Base-by-base conservation (phyloP, 1,140 invertebrate species). In the Bombus cullumanus region DNA sequence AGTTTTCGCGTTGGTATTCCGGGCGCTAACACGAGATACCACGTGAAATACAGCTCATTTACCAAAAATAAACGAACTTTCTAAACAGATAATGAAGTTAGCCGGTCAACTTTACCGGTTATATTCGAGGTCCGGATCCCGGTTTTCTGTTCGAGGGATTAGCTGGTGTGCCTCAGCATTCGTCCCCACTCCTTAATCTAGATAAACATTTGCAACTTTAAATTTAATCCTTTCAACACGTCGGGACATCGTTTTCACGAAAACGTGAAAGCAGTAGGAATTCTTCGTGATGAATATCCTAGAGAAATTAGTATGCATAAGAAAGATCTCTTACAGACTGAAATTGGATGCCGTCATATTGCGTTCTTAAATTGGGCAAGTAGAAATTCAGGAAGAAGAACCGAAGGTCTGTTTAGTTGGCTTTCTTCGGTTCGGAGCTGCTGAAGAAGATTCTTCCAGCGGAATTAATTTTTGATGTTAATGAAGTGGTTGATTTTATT, bases 171-270 rank as follows among this genome's bases (percentile, higher is more conserved):
- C 6, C 10, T 6, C 6, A 4, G 8, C 9, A 57, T 62, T 53
- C 12, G 18, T 8, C 22, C 3, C 13, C 72, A 2, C 31, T 28
- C 22, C 64, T 83, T 53, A 53, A 77, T 83, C 28, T 43, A 37
- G 62, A 83, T 68, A 68, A 83, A 83, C 81, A 76, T 83, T 83
- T 83, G n/a, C 59, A 76, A 83, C 31, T 83, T 83, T 68, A 68
- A 68, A 83, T 83, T 83, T 76, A 83, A 83, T 74, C 31, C 34
- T 31, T 15, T 18, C 41, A 3, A 39, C 43, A 25, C 62, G 43
- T 39, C 57, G 39, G n/a, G 3, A 28, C 59, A 34, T 66, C n/a
- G n/a, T 47, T 71, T 39, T 34, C 25, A 3, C 15, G 34, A 15
- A 15, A 13, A 39, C 37, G 12, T n/a, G 13, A 6, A 28, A n/a